A percentile compares a stretch with the other conserved stretches of the same genome.
These are phyloP conservation scores for Scytalopus superciliaris DNA, from an alignment of 2,113 vertebrate genomes.

Conservation along the genomic window DNA sequence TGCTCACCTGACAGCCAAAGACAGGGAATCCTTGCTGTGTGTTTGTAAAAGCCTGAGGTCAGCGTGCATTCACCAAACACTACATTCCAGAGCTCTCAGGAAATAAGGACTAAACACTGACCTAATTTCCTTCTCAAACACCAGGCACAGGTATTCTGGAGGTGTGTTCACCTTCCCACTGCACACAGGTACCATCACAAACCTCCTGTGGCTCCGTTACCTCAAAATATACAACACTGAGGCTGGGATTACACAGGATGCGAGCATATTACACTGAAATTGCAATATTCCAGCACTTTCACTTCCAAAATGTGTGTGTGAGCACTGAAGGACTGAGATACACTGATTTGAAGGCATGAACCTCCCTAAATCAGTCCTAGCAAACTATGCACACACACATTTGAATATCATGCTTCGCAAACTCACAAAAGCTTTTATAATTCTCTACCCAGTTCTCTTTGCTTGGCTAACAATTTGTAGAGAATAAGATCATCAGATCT, in stretches of 20 bases:
- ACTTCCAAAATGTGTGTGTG: not conserved
- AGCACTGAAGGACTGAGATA: not conserved
- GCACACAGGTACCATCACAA: fast-evolving
- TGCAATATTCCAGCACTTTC: not conserved
- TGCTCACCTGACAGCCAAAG: not conserved
- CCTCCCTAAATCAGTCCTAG: not conserved
- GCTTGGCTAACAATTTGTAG: not conserved
- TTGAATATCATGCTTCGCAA: not conserved
- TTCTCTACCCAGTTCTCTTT: not conserved
- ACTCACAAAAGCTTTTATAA: not conserved
- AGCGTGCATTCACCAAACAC: not conserved
- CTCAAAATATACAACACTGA: not conserved
- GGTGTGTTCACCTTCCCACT: not conserved
- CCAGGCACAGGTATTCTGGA: not conserved
- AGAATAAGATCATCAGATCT: not conserved
- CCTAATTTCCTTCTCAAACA: not conserved
- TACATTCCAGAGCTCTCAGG: not conserved
- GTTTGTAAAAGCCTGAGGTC: not conserved
- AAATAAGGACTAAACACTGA: not conserved
- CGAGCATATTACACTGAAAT: not conserved
- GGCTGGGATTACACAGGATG: not conserved
- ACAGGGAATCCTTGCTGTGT: fast-evolving
- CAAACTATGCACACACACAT: not conserved
- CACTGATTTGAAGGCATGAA: not conserved
- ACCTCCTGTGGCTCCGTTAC: not conserved